Evolutionary conservation across 1,140 invertebrate genomes (phyloP), one percentile per base, ranked within the genome.

Genomic region (Drosophila nasuta): DNA sequence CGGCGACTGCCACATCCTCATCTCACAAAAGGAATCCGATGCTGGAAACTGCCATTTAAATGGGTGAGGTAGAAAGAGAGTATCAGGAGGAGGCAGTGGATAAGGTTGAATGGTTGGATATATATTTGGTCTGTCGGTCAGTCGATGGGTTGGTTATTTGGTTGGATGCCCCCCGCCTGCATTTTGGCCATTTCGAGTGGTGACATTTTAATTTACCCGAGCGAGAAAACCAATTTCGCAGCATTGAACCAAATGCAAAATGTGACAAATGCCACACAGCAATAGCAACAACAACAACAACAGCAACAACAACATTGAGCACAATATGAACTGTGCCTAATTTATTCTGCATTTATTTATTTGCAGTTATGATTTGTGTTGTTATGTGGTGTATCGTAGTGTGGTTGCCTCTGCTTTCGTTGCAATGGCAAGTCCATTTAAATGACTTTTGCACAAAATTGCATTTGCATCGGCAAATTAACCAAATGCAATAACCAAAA

Each of bases 201-300:
- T 83, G 86, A 85, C 85, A 88, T 88, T 88, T 88, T 88, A 88
- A 88, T 88, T 89, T 89, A 88, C 65, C 81, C 85, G 76, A 85
- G 75, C 77, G 81, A 89, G 81, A 88, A 88, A 88, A 88, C 81
- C 77, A 89, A 88, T 88, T 88, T 85, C 63, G 77, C 54, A 79
- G 66, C 76, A 79, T 65, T 79, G 71, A 79, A 75, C 82, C 75
- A 73, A 83, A 69, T 82, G 70, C 70, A 43, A 62, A 82, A 82
- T 82, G 76, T 82, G 81, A 76, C 81, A 82, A 82, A 81, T 81
- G 78, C 79, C 78, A 76, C 72, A 76, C 64, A 60, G 15, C 60
- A 15, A 41, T 45, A 58, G 30, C 41, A 62, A 33, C 30, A 60
- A 54, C 41, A 60, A 54, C 41, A 45, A 33, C 41, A 28, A 51